phyloP scores from a whole-genome alignment of 2,113 vertebrate genomes.

The Chiloscyllium plagiosum region DNA sequence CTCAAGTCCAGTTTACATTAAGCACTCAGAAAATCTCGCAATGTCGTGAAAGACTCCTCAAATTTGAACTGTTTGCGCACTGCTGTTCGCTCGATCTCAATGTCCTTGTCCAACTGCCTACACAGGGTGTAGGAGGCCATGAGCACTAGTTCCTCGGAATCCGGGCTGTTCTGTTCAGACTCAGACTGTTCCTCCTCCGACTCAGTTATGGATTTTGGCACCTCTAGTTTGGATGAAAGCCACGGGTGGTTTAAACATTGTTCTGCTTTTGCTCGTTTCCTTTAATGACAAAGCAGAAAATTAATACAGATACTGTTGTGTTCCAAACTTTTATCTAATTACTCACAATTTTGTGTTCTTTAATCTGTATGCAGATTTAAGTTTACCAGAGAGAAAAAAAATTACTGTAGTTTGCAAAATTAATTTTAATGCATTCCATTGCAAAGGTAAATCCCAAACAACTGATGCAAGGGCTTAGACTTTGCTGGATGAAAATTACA shows the following conservation, averaged over 20 bases:
- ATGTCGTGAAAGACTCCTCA: conserved; percentile 52
- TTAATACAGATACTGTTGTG: neutral
- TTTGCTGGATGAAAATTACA: neutral
- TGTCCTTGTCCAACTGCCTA: conserved; percentile 41
- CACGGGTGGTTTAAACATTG: conserved; percentile 65
- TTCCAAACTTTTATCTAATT: neutral
- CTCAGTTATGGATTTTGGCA: conserved; percentile 50
- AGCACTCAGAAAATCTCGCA: conserved; percentile 60
- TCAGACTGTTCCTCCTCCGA: conserved; percentile 58
- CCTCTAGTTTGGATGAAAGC: conserved; percentile 51
- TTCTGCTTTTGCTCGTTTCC: conserved; percentile 64
- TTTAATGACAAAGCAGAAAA: conserved; percentile 41
- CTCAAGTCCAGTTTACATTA: neutral
- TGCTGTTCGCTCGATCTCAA: conserved; percentile 57
- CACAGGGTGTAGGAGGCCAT: conserved; percentile 52
- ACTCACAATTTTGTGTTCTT: neutral
- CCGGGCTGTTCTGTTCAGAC: conserved; percentile 61
- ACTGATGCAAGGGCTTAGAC: neutral
- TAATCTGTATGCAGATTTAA: neutral
- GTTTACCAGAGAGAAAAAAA: neutral
- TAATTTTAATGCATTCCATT: neutral
- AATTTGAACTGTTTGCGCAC: conserved; percentile 59
- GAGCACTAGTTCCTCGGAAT: conserved; percentile 54
- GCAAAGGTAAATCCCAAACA: neutral
- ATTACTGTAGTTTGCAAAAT: neutral